Conservation (phyloP, 2,888 invertebrate genomes). For the Lycophotia porphyrea region DNA sequence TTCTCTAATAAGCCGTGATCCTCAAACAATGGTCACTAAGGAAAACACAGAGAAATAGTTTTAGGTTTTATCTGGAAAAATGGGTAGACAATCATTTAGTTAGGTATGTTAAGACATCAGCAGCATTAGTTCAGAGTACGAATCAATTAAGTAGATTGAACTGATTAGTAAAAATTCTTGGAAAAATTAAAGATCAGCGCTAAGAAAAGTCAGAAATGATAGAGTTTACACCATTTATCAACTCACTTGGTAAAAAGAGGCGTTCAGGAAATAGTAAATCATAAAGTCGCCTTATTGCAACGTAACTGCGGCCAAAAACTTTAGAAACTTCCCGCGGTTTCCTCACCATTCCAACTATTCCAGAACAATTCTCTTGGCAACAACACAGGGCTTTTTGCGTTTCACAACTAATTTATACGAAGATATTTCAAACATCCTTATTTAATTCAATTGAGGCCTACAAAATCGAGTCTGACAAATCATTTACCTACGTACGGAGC, state of each 20-base stretch:
- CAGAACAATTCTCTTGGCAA: slow-evolving; percentile 58
- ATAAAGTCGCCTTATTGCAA: slow-evolving; percentile 52
- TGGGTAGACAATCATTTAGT: not conserved
- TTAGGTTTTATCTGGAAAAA: slow-evolving; percentile 1
- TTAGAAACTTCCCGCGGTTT: slow-evolving; percentile 31
- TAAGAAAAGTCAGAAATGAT: slow-evolving; percentile 10
- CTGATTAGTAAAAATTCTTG: too few species aligned
- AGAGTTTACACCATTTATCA: slow-evolving; percentile 30
- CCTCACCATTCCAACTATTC: slow-evolving; percentile 12
- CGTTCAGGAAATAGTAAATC: slow-evolving; percentile 42
- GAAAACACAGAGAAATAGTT: slow-evolving; percentile 4
- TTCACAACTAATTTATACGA: slow-evolving; percentile 34
- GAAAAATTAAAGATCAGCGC: not conserved
- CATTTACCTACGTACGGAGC: not conserved
- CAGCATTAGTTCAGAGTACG: too few species aligned
- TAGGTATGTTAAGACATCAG: not conserved
- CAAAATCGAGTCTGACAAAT: not conserved
- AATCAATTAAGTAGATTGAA: too few species aligned
- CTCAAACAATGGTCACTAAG: slow-evolving; percentile 2
- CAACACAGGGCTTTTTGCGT: slow-evolving; percentile 45
- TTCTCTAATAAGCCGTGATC: not conserved
- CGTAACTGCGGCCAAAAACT: slow-evolving; percentile 55
- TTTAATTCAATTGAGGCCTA: not conserved
- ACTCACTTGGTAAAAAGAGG: slow-evolving; percentile 32
- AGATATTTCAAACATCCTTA: not conserved